Evolutionary conservation across 1,140 invertebrate genomes (phyloP).

Genomic region (Akabosia matsudoensis): DNA sequence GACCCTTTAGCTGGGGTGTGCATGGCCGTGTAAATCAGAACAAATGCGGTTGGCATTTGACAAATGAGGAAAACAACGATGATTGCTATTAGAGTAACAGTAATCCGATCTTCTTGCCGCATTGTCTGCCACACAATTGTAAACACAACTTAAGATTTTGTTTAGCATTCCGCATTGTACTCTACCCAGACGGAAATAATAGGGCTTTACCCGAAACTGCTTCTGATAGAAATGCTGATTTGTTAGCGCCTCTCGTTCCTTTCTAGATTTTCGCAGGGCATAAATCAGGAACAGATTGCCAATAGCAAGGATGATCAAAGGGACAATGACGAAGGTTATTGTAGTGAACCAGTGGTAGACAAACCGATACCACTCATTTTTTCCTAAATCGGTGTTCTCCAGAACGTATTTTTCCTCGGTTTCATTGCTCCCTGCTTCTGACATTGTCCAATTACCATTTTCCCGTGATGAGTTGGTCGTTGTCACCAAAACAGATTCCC

Average conservation of each 20-base stretch:
- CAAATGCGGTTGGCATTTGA: constrained; percentile 64
- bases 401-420: constrained; percentile 3
- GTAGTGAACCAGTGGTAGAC: constrained; percentile 67
- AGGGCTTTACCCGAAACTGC: neutral
- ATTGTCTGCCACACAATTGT: constrained; percentile 40
- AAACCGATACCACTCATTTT: constrained; percentile 58
- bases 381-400: constrained; percentile 51
- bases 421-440: neutral
- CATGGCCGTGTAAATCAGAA: constrained; percentile 56
- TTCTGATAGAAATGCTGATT: too few relatives aligned
- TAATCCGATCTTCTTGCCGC: constrained; percentile 67
- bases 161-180: neutral
- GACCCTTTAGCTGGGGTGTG: constrained; percentile 48
- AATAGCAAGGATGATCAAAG: constrained; percentile 63
- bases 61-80: constrained; percentile 71
- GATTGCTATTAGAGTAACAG: constrained; percentile 70
- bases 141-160: neutral
- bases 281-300: constrained; percentile 70
- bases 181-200: neutral
- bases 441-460: neutral
- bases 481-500: constrained; percentile 48
- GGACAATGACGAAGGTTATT: constrained; percentile 65
- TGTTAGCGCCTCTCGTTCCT: constrained; percentile 42
- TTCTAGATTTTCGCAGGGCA: constrained; percentile 54
- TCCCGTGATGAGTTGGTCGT: neutral